phyloP scores from a whole-genome alignment of 2,113 vertebrate species.

The Prionailurus viverrinus region DNA sequence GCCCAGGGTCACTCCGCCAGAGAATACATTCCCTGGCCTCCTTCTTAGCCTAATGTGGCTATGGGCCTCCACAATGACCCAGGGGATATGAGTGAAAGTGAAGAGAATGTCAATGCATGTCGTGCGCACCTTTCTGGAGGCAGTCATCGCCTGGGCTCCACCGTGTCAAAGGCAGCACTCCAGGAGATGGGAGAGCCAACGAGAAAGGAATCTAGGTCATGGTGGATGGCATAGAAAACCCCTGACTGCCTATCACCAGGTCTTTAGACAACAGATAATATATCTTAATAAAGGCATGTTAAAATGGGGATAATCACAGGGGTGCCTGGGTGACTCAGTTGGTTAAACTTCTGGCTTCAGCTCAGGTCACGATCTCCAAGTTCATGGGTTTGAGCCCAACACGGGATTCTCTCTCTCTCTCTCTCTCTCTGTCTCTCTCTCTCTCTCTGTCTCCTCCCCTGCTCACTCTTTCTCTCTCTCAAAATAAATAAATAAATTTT shows the following conservation, averaged over 20 bases:
- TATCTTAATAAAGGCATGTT: background rate
- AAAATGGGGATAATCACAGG: background rate
- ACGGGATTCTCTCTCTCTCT: too few relatives aligned
- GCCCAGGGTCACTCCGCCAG: background rate
- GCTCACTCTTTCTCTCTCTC: too few relatives aligned
- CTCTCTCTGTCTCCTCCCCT: too few relatives aligned
- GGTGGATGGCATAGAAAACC: fast-evolving
- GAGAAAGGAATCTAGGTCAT: background rate
- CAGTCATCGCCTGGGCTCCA: background rate
- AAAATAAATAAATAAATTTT: too few relatives aligned
- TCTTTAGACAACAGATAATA: background rate
- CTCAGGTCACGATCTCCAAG: too few relatives aligned
- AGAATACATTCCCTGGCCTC: background rate
- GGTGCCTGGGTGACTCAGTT: too few relatives aligned
- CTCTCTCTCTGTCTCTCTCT: too few relatives aligned
- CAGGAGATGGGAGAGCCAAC: background rate
- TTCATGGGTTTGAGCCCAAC: too few relatives aligned
- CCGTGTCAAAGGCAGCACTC: background rate
- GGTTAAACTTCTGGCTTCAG: too few relatives aligned
- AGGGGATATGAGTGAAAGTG: background rate
- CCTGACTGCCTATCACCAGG: background rate
- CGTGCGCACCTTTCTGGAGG: background rate
- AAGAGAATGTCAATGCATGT: background rate
- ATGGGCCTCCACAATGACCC: background rate
- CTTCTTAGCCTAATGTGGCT: background rate